Conservation (phyloP, 1,140 invertebrate genomes). For the Glomeris maerens region DNA sequence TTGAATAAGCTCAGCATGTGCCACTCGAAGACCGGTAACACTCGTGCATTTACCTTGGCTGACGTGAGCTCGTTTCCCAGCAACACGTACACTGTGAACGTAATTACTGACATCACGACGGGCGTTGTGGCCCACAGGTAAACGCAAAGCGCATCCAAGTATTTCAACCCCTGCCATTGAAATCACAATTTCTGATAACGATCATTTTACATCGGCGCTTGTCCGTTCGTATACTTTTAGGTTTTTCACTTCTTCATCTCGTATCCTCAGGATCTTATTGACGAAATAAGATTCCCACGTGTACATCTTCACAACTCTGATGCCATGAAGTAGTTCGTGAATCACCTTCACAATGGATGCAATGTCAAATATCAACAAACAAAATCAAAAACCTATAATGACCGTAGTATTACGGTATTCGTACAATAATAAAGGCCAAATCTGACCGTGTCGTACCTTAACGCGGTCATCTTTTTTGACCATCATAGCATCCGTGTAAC, state of each 20-base stretch:
- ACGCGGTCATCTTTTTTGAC: constrained; percentile 77
- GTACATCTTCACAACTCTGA: constrained; percentile 67
- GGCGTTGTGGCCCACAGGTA: constrained; percentile 99
- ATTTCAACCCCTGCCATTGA: constrained; percentile 54
- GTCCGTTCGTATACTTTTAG: constrained; percentile 35
- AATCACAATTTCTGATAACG: not conserved
- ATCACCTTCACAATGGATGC: not conserved
- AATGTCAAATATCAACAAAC: constrained; percentile 4
- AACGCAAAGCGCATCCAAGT: constrained; percentile 95
- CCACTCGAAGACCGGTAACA: too few species aligned
- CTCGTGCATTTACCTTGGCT: not conserved
- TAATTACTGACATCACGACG: constrained; percentile 80
- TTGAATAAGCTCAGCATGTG: too few species aligned
- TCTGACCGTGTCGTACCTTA: constrained; percentile 32
- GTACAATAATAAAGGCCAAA: not conserved
- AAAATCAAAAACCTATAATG: constrained; percentile 10
- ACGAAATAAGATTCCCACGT: constrained; percentile 86
- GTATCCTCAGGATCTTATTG: constrained; percentile 41
- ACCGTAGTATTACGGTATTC: not conserved
- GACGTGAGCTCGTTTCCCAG: constrained; percentile 44
- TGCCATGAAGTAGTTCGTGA: not conserved
- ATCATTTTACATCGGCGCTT: not conserved
- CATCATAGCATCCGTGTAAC: constrained; percentile 79
- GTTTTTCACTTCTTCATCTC: constrained; percentile 56
- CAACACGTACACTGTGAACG: constrained; percentile 75